A percentile compares a stretch with the other conserved stretches of the same genome.
These are phyloP conservation scores for Chionomys nivalis DNA, from an alignment of 2,113 vertebrate genomes.

Conservation along the genomic window DNA sequence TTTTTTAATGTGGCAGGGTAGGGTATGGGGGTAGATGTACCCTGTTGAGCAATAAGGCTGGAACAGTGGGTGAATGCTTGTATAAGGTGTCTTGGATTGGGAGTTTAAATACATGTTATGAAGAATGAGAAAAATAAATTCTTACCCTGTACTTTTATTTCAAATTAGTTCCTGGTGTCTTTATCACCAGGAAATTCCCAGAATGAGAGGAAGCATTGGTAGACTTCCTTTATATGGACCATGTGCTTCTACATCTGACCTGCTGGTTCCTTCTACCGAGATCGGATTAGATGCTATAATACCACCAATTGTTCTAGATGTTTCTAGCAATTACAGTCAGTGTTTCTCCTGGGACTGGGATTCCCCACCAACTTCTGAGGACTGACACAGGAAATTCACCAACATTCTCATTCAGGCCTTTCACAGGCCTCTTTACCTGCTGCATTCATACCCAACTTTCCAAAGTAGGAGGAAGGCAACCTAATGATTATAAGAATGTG, in stretches of 20 bases:
- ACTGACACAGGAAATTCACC: conserved; percentile 48
- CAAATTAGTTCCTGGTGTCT: not conserved
- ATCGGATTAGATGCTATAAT: not conserved
- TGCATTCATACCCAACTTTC: not conserved
- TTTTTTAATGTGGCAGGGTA: not conserved
- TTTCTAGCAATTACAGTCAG: conserved; percentile 56
- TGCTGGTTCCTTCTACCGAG: not conserved
- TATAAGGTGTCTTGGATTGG: not conserved
- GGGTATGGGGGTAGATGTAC: not conserved
- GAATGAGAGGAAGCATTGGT: not conserved
- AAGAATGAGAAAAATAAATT: conserved; percentile 19
- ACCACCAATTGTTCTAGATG: conserved; percentile 4
- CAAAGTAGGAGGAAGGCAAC: not conserved
- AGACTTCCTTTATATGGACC: not conserved
- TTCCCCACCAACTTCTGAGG: conserved; percentile 39
- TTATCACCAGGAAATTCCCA: conserved; percentile 13
- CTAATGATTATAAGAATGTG: not conserved
- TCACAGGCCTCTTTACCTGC: not conserved
- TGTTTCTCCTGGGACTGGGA: conserved; percentile 52
- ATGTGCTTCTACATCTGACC: not conserved
- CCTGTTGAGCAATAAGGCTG: not conserved
- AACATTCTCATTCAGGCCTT: conserved; percentile 17
- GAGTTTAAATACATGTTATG: not conserved
- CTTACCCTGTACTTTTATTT: not conserved
- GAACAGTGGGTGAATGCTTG: not conserved